Evolutionary conservation across 2,888 invertebrate genomes (phyloP).

Genomic region (Brenthis hecate): DNA sequence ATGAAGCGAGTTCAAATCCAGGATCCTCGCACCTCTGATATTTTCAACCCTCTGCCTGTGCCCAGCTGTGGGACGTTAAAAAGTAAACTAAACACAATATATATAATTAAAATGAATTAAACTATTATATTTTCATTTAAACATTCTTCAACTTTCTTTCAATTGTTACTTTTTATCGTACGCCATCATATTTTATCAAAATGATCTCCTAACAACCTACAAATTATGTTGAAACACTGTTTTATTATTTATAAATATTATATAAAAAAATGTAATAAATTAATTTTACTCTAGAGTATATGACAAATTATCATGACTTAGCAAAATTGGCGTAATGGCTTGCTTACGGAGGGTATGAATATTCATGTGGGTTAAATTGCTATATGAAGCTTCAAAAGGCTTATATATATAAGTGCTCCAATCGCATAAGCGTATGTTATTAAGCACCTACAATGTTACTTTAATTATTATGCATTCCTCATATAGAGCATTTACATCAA

Average conservation of each 20-base stretch:
- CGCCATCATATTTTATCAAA: too few species aligned
- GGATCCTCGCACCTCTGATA: too few species aligned
- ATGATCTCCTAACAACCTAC: too few species aligned
- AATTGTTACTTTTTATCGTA: too few species aligned
- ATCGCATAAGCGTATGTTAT: neutral
- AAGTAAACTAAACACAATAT: too few species aligned
- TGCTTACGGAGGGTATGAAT: conserved; percentile 56
- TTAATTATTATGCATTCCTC: neutral
- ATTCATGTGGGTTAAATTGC: conserved; percentile 58
- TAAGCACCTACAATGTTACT: too few species aligned
- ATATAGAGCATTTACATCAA: too few species aligned
- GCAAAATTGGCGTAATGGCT: conserved; percentile 59
- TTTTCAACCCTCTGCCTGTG: too few species aligned
- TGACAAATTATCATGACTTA: conserved; percentile 44
- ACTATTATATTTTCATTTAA: neutral
- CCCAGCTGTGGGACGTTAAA: too few species aligned
- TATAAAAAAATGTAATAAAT: neutral
- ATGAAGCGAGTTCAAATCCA: neutral
- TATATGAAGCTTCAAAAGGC: conserved; percentile 62
- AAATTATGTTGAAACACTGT: neutral
- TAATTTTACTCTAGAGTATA: conserved; percentile 3
- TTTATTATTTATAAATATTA: neutral
- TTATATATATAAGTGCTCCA: conserved; percentile 43
- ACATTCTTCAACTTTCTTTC: too few species aligned
- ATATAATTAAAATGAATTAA: neutral